Conservation (phyloP, 2,888 invertebrate genomes). For the Dasypolia templi region DNA sequence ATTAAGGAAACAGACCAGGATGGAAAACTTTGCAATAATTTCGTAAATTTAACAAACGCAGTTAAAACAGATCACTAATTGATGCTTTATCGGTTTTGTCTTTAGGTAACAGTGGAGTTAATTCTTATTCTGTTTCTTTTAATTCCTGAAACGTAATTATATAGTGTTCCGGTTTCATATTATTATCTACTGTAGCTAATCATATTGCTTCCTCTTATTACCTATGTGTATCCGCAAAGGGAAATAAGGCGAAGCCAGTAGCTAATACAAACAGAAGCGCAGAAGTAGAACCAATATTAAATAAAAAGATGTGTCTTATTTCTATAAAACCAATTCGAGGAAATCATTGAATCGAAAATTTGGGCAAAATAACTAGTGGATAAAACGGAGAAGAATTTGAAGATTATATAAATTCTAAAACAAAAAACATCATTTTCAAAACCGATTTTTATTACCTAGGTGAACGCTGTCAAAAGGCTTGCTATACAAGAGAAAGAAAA, state of each 20-base stretch:
- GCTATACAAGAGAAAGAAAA: not conserved
- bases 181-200: constrained; percentile 7
- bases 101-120: constrained; percentile 39
- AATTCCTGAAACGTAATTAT: not conserved
- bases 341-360: not conserved
- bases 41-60: constrained; percentile 39
- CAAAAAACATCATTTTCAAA: not conserved
- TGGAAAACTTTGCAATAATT: constrained; percentile 67
- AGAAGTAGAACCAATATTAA: constrained; percentile 4
- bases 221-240: constrained; percentile 13
- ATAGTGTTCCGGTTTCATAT: not conserved
- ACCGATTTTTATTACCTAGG: not conserved
- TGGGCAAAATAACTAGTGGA: not conserved
- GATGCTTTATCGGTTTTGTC: constrained; percentile 33
- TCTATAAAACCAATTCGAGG: not conserved
- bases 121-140: not conserved
- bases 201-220: constrained; percentile 22
- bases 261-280: constrained; percentile 7
- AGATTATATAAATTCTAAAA: not conserved
- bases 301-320: not conserved
- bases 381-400: not conserved
- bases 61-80: constrained; percentile 39
- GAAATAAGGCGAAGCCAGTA: constrained; percentile 28
- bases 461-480: not conserved
- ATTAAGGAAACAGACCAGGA: constrained; percentile 74